Evolutionary conservation across 2,888 invertebrate genomes (phyloP).

Genomic region (Ectropis crepuscularia): DNA sequence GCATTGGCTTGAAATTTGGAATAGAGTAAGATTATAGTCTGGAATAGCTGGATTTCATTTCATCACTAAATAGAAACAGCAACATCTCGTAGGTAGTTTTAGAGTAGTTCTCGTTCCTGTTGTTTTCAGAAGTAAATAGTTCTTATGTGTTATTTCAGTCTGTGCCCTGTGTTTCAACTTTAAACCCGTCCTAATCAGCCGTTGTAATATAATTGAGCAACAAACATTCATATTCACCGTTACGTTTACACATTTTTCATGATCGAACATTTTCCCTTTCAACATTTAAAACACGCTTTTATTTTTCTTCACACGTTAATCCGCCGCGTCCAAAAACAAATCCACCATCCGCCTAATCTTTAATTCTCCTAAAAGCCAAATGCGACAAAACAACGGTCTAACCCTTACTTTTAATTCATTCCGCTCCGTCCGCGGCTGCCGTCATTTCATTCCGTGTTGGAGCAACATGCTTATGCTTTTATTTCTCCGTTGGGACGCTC

Average conservation of each 20-base stretch:
- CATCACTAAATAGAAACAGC: too few species aligned
- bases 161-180: too few species aligned
- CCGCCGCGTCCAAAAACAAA: slow-evolving; percentile 4
- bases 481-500: slow-evolving; percentile 56
- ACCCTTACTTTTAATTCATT: slow-evolving; percentile 76
- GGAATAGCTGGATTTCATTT: too few species aligned
- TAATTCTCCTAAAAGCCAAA: slow-evolving; percentile 48
- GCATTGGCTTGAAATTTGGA: too few species aligned
- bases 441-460: slow-evolving; percentile 71
- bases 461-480: slow-evolving; percentile 75
- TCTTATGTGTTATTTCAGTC: too few species aligned
- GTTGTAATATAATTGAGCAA: too few species aligned
- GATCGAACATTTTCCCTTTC: not conserved
- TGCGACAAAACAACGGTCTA: slow-evolving; percentile 66
- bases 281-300: not conserved
- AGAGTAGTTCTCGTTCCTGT: too few species aligned
- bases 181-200: too few species aligned
- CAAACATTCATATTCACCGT: too few species aligned
- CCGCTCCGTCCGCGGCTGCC: slow-evolving; percentile 64
- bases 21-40: too few species aligned
- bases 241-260: not conserved
- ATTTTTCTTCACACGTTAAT: not conserved
- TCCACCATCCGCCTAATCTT: slow-evolving; percentile 26
- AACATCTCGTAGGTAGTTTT: too few species aligned
- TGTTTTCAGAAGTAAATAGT: too few species aligned